Evolutionary conservation across 1,140 invertebrate genomes (phyloP), one percentile per base, ranked within the genome.

Genomic region (Adelges cooleyi): DNA sequence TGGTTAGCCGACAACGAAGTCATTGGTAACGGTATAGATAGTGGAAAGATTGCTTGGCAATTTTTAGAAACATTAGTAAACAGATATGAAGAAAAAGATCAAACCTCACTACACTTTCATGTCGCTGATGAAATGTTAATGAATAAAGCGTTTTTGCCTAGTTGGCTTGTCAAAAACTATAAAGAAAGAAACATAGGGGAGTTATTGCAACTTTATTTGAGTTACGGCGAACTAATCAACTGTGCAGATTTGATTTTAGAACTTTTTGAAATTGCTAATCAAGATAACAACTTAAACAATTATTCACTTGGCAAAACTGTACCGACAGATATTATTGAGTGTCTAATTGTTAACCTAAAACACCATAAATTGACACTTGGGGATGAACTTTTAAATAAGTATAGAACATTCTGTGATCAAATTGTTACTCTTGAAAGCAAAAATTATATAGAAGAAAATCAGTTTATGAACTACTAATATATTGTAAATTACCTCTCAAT

Each of bases 11-110:
- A 46, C 25, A 62, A 62, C n/a, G 56, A 20, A 46, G 42, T 62
- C 2, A 46, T 3, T 48, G 42, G 56, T 29, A 18, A 22, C 33
- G 56, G 56, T 3, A 22, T 62, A 20, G 56, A 62, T n/a, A 48
- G 42, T 62, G 56, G 23, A 15, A 62, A 62, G 46, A 62, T 62
- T 29, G 56, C 56, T 62, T 62, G 56, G 56, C 5, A n/a, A 15
- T 62, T 62, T 62, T 62, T 62, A 42, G 56, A 62, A 11, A 48
- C 56, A 48, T 33, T 62, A 20, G 56, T 62, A 15, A 33, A 22
- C 1, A 62, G 1, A 11, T 62, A 62, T 48, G 56, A 62, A 62
- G 56, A 62, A 62, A n/a, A 46, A 22, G 40, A 17, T 4, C 20
- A 18, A 22, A 62, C 56, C 18, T 62, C 46, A 11, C 8, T 62